Evolutionary conservation across 2,888 invertebrate species (phyloP).

Genomic region (Deroplatys truncata): DNA sequence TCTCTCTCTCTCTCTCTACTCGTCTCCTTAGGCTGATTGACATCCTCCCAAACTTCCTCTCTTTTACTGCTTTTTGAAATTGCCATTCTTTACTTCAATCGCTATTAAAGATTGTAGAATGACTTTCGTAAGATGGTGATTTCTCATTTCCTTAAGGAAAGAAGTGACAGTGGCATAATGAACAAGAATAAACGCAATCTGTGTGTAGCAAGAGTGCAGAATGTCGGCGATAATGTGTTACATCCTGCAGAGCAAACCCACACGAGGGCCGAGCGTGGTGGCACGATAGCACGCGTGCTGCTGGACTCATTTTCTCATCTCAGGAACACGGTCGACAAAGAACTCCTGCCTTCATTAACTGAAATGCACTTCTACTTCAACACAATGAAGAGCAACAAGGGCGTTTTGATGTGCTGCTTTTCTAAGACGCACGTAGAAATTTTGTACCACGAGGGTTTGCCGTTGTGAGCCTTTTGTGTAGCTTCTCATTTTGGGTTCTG

Average conservation of each 20-base stretch:
- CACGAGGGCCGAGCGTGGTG: background rate
- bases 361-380: background rate
- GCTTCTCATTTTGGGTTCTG: background rate
- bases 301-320: background rate
- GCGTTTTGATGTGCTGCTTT: background rate
- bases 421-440: background rate
- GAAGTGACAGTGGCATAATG: too few species aligned
- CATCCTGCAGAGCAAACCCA: background rate
- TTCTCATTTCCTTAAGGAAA: too few species aligned
- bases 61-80: too few species aligned
- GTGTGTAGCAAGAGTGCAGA: background rate
- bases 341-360: background rate
- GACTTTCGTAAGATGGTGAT: too few species aligned
- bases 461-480: background rate
- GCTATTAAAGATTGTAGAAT: too few species aligned
- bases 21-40: too few species aligned
- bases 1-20: too few species aligned
- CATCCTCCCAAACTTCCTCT: too few species aligned
- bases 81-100: too few species aligned
- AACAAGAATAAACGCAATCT: background rate
- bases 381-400: background rate
- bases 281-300: background rate
- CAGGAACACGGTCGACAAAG: background rate
- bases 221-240: background rate
- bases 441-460: background rate